Percentiles rank a stretch among this genome's conserved stretches.
Conservation (phyloP, 1,140 invertebrate species). For the Drosophila jambulina region DNA sequence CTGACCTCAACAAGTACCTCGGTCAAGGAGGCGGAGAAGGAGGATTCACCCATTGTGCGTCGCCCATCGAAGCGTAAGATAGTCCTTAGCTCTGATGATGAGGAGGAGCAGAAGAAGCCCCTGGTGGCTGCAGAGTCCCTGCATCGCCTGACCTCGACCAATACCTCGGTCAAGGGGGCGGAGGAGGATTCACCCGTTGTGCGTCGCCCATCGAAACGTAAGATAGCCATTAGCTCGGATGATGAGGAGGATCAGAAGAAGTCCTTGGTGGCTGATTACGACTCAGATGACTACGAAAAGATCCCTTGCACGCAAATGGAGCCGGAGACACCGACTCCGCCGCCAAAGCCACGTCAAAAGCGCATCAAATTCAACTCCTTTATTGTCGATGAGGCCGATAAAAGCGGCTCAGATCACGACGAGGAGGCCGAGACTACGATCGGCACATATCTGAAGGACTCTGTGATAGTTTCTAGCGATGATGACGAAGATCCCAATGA, state of each 20-base stretch:
- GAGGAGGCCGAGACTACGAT: constrained; percentile 68
- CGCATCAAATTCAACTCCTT: constrained; percentile 84
- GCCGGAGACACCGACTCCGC: constrained; percentile 18
- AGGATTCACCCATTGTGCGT: constrained; percentile 62
- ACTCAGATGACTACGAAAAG: constrained; percentile 41
- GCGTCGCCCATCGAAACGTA: constrained; percentile 56
- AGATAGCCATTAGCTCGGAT: constrained; percentile 70
- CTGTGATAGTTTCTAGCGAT: constrained; percentile 79
- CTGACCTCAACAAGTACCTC: constrained; percentile 12
- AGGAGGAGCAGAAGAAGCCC: constrained; percentile 15
- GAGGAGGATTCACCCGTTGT: constrained; percentile 63
- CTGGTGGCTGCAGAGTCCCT: constrained; percentile 36
- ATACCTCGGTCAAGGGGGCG: neutral
- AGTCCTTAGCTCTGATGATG: constrained; percentile 57
- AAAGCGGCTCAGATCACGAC: constrained; percentile 84
- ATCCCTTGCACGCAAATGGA: constrained; percentile 67
- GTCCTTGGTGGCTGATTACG: neutral
- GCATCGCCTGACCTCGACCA: constrained; percentile 37
- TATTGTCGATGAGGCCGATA: constrained; percentile 87
- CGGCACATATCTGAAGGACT: constrained; percentile 67
- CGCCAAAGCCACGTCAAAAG: constrained; percentile 26
- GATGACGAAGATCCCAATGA: constrained; percentile 85
- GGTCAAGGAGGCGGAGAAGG: constrained; percentile 15
- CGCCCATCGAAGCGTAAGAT: constrained; percentile 64
- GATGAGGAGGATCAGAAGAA: constrained; percentile 25